phyloP scores from a whole-genome alignment of 2,888 invertebrate genomes.

The Nyleta sp. region DNA sequence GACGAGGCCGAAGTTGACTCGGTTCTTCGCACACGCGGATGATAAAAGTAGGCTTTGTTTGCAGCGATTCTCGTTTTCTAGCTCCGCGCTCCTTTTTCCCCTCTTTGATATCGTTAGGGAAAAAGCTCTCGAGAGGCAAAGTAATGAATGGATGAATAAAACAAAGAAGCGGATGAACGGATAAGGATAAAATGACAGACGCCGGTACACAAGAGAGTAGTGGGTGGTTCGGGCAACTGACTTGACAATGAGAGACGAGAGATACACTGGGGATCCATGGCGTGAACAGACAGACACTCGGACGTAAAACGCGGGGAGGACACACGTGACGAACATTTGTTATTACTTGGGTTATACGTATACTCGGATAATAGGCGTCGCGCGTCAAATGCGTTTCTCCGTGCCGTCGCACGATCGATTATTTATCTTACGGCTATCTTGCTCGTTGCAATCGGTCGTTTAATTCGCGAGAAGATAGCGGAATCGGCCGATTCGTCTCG shows the following conservation, averaged over 20 bases:
- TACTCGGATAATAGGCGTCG: conserved; percentile 66
- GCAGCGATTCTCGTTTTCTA: conserved; percentile 52
- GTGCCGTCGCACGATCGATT: conserved; percentile 42
- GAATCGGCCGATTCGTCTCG: too few species aligned
- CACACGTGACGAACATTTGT: conserved; percentile 69
- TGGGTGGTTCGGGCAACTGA: conserved; percentile 55
- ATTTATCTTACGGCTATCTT: conserved; percentile 13
- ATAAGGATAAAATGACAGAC: conserved; percentile 66
- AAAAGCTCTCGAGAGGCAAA: conserved; percentile 64
- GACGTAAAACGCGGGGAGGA: conserved; percentile 63
- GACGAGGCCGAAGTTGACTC: conserved; percentile 47
- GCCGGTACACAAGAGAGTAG: conserved; percentile 58
- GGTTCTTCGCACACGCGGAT: conserved; percentile 47
- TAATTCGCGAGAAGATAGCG: not conserved
- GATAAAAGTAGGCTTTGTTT: conserved; percentile 53
- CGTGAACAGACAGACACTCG: conserved; percentile 65
- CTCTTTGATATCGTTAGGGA: conserved; percentile 54
- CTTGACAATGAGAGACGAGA: conserved; percentile 67
- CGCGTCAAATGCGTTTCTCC: conserved; percentile 44
- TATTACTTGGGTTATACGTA: conserved; percentile 70
- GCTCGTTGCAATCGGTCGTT: not conserved
- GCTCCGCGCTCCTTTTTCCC: conserved; percentile 26
- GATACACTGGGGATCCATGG: conserved; percentile 61
- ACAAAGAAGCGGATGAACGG: conserved; percentile 66
- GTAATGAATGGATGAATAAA: conserved; percentile 66